Evolutionary conservation across 2,888 invertebrate species (phyloP), one percentile per base, ranked within the genome.

Genomic region (Protonemura montana): DNA sequence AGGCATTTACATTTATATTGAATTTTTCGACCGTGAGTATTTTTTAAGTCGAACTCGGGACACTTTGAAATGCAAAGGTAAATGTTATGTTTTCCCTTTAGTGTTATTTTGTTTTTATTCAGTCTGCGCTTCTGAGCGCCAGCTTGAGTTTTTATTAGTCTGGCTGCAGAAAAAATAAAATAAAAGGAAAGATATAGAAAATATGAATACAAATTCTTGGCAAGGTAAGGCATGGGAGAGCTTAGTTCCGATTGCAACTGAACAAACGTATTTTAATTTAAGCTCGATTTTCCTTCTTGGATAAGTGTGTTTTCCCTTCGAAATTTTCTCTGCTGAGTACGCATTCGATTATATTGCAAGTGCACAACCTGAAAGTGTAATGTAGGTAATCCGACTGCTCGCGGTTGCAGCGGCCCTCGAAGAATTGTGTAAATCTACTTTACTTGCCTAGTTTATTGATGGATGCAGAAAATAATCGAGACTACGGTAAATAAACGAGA

Each of bases 1-100:
- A 5, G 83, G 29, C 26, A 82, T 84, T 84, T 42, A 28, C 76
- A 84, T 84, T 76, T 84, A 84, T 84, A 84, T 76, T 59, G 76
- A 28, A 76, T 42, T 84, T 42, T 84, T 42, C 6, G 2, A 82
- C 29, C 29, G 25, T 82, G 27, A 41, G 41, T 82, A 41, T 82
- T 82, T 26, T 42, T 82, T 82, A 28, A 82, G 35, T 82, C 82
- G 78, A 78, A 78, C 28, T 28, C 78, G 26, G 27, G 78, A 78
- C 78, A 78, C 78, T 78, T 78, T 78, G 28, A 78, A 78, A 78
- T 78, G 78, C 78, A 78, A 27, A 78, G 78, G 78, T 78, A 78
- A 78, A 78, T 78, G 28, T 78, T 78, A 78, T 78, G 28, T 28
- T 78, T 28, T 26, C 78, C 78, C 59, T 59, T 59, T 59, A 59